These are phyloP conservation scores for Troglohyphantes excavatus DNA, from an alignment of 2,888 invertebrate species.

Conservation along the genomic window DNA sequence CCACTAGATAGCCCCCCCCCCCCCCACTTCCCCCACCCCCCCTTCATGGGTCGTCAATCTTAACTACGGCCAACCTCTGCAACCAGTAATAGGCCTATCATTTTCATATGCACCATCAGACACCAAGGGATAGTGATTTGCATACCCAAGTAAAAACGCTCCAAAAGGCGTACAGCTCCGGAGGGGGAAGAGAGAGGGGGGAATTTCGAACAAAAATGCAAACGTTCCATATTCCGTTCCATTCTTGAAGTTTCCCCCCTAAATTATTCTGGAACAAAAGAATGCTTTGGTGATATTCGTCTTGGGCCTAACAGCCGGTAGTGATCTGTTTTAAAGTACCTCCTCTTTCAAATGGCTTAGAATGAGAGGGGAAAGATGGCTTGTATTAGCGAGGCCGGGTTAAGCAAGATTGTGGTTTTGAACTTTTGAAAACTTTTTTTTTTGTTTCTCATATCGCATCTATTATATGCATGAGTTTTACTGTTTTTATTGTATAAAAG, in stretches of 20 bases:
- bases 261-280: slow-evolving; percentile 72
- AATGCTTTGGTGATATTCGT: slow-evolving; percentile 55
- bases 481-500: no score
- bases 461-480: background rate
- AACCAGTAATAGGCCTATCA: slow-evolving; percentile 73
- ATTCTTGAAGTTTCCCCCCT: background rate
- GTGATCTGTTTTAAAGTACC: slow-evolving; percentile 57
- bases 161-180: slow-evolving; percentile 14
- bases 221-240: background rate
- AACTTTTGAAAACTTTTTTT: no score
- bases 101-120: slow-evolving; percentile 63
- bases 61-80: slow-evolving; percentile 60
- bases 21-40: no score
- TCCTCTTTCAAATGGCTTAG: background rate
- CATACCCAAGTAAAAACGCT: slow-evolving; percentile 69
- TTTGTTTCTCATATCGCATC: background rate
- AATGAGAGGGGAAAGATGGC: background rate
- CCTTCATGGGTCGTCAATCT: slow-evolving; percentile 63
- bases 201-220: slow-evolving; percentile 15
- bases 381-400: background rate
- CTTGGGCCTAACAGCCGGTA: slow-evolving; percentile 62
- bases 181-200: background rate
- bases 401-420: background rate
- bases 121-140: slow-evolving; percentile 32
- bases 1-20: background rate